Evolutionary conservation across 1,140 invertebrate species (phyloP).

Genomic region (Babylonia areolata): DNA sequence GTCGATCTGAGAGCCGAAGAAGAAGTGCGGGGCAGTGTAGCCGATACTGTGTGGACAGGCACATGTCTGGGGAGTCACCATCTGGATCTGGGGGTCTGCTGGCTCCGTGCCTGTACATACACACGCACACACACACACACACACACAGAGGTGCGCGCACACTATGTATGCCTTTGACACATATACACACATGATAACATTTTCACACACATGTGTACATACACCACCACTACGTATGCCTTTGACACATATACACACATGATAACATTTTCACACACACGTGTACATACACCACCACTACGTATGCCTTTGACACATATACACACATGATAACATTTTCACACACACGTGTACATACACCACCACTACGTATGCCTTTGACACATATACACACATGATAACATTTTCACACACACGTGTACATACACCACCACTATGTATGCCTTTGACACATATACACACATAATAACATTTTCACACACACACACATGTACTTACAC

Average conservation of each 20-base stretch:
- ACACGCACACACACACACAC: background rate
- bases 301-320: too few relatives aligned
- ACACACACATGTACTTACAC: too few relatives aligned
- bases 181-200: background rate
- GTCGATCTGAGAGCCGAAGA: slow-evolving; percentile 17
- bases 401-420: too few relatives aligned
- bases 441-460: too few relatives aligned
- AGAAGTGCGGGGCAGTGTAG: background rate
- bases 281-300: background rate
- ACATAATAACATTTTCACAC: too few relatives aligned
- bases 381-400: too few relatives aligned
- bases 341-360: too few relatives aligned
- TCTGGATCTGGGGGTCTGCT: background rate
- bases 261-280: background rate
- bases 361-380: too few relatives aligned
- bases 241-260: too few relatives aligned
- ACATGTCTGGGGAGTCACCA: slow-evolving; percentile 31
- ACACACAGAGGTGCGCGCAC: background rate
- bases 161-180: background rate
- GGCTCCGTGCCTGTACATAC: background rate
- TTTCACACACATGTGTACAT: background rate
- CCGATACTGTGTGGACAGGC: background rate
- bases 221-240: background rate
- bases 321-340: too few relatives aligned
- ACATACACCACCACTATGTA: too few relatives aligned